phyloP scores from a whole-genome alignment of 2,888 invertebrate species.

The Standfussiana lucernea region DNA sequence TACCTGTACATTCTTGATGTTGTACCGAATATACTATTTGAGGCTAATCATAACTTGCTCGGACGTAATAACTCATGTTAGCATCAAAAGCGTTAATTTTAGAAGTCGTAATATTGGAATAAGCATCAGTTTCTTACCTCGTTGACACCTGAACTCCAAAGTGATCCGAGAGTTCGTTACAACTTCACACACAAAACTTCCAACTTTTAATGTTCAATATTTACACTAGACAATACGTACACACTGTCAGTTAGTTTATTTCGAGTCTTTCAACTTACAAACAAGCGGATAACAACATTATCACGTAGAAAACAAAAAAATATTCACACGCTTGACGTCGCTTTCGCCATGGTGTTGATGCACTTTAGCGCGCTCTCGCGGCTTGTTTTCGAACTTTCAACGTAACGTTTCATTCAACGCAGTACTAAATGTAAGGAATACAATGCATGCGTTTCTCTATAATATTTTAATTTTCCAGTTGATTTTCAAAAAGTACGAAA shows the following conservation, averaged over 20 bases:
- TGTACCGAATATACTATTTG: constrained; percentile 63
- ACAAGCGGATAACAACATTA: constrained; percentile 85
- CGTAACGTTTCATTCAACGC: constrained; percentile 71
- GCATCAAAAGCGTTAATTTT: constrained; percentile 79
- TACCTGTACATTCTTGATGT: constrained; percentile 76
- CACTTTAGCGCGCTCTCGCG: constrained; percentile 81
- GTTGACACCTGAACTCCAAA: constrained; percentile 90
- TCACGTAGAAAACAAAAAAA: constrained; percentile 87
- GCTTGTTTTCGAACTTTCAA: constrained; percentile 64
- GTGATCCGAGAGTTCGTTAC: constrained; percentile 88
- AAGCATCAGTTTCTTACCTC: constrained; percentile 89
- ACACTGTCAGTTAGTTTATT: constrained; percentile 81
- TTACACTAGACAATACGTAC: constrained; percentile 75
- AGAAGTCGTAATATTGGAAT: constrained; percentile 83
- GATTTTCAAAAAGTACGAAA: not conserved
- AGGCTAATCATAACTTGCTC: constrained; percentile 71
- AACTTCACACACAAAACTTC: constrained; percentile 88
- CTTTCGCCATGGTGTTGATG: constrained; percentile 88
- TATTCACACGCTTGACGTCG: constrained; percentile 88
- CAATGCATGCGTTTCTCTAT: not conserved
- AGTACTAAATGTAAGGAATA: constrained; percentile 15
- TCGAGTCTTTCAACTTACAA: constrained; percentile 84
- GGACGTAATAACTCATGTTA: constrained; percentile 69
- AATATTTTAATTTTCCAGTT: not conserved
- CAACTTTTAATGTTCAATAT: constrained; percentile 81